Evolutionary conservation across 2,113 vertebrate species (phyloP), one percentile per base, ranked within the genome.

Genomic region (Melanotaenia duboulayi): DNA sequence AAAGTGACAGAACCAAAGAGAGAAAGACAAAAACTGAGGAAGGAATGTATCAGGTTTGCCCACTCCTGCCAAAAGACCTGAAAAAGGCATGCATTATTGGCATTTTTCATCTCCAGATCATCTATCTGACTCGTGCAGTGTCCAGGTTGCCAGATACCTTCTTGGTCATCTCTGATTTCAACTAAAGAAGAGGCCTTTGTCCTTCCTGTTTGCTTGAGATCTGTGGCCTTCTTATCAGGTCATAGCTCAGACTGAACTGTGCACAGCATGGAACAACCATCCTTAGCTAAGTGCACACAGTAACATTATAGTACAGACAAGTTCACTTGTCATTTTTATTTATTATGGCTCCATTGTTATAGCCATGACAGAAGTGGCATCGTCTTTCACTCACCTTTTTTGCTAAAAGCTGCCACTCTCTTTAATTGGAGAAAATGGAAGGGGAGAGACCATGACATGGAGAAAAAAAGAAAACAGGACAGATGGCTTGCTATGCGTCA

Each of bases 131-230:
- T 77, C 32, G 22, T 66, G 50, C 68, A 22, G 67, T 71, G 84
- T 77, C 78, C 76, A 83, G 79, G 89, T 88, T 90, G 90, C 81
- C 84, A 91, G 85, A 91, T 92, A 87, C 90, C 82, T 84, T 70
- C 76, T 89, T 80, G 64, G 25, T 69, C 73, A 83, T 78, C 85
- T 94, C 87, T 37, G 37, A 65, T 93, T 93, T 92, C 91, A 86
- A 63, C 14, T 10, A 57, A 59, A 89, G 78, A 88, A 81, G 58
- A 82, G 76, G 74, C 64, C 79, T 91, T 92, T 92, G 90, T 92
- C 83, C 63, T 72, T 50, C 49, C 25, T 28, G 50, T 77, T 54
- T 42, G 20, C 48, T 56, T 40, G 65, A 79, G 81, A 74, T 81
- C 59, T 51, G 68, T 72, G 63, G 68, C 65, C 46, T n/a, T n/a